Conservation (phyloP, 2,888 invertebrate genomes). For the Sinhomidia bicolor region DNA sequence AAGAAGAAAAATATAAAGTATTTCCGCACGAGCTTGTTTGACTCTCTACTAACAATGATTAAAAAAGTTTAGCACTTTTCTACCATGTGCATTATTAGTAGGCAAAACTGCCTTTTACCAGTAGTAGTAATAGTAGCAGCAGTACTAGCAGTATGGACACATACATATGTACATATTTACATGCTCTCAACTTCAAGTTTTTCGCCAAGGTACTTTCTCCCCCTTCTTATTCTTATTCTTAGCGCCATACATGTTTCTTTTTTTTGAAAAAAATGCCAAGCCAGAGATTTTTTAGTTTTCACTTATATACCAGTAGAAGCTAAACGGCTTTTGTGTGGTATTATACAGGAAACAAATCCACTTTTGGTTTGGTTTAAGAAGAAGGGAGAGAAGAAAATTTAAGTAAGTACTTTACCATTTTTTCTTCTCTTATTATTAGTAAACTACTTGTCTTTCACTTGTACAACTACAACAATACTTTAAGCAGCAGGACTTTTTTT, state of each 20-base stretch:
- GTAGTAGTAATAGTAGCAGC: no score
- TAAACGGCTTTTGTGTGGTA: neutral
- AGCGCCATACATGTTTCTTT: no score
- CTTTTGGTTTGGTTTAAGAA: neutral
- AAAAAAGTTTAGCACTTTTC: conserved; percentile 71
- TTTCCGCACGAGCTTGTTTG: conserved; percentile 67
- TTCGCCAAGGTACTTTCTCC: neutral
- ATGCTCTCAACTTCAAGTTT: neutral
- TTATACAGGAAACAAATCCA: neutral
- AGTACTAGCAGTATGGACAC: no score
- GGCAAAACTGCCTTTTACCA: conserved; percentile 33
- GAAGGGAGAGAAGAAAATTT: no score
- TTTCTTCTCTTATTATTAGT: conserved; percentile 26
- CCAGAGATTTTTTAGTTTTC: neutral
- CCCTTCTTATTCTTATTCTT: neutral
- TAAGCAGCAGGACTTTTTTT: neutral
- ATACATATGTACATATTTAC: no score
- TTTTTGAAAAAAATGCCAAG: neutral
- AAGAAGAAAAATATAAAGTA: conserved; percentile 52
- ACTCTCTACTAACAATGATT: conserved; percentile 68
- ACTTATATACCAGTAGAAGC: neutral
- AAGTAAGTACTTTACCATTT: neutral
- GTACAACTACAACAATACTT: neutral
- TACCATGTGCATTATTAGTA: conserved; percentile 64
- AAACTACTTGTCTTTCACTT: neutral